These are phyloP conservation scores for Temnothorax longispinosus DNA, from an alignment of 1,140 invertebrate species.

Conservation along the genomic window DNA sequence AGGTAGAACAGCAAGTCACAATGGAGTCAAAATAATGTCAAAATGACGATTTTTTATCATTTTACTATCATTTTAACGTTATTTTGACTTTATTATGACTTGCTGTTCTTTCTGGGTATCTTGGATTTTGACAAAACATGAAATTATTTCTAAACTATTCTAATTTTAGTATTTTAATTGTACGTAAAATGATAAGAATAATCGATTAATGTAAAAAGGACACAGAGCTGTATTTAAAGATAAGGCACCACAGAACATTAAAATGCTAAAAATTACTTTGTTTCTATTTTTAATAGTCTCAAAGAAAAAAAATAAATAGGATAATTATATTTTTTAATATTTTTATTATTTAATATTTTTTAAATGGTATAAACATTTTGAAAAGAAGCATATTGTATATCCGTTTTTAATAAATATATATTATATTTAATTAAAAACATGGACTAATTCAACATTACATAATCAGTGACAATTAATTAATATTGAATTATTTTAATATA, in stretches of 20 bases:
- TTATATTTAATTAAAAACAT: slow-evolving; percentile 10
- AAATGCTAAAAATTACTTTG: neutral
- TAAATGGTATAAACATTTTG: neutral
- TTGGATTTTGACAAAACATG: neutral
- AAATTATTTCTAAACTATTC: neutral
- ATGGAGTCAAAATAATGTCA: no score
- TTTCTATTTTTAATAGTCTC: neutral
- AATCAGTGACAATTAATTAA: neutral
- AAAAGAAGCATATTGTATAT: neutral
- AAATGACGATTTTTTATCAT: no score
- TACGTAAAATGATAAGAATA: neutral
- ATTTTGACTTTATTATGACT: no score
- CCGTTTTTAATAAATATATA: neutral
- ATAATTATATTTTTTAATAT: neutral
- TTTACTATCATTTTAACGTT: no score
- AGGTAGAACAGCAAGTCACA: no score
- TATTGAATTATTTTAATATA: neutral
- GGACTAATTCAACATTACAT: neutral
- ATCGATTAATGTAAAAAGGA: neutral
- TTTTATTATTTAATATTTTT: neutral
- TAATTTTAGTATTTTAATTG: neutral
- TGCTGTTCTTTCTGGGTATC: neutral
- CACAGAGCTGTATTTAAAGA: neutral
- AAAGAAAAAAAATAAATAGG: neutral
- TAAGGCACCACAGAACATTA: neutral